These are phyloP conservation scores for Clarias macrocephalus DNA, from an alignment of 2,113 vertebrate species.

Conservation along the genomic window DNA sequence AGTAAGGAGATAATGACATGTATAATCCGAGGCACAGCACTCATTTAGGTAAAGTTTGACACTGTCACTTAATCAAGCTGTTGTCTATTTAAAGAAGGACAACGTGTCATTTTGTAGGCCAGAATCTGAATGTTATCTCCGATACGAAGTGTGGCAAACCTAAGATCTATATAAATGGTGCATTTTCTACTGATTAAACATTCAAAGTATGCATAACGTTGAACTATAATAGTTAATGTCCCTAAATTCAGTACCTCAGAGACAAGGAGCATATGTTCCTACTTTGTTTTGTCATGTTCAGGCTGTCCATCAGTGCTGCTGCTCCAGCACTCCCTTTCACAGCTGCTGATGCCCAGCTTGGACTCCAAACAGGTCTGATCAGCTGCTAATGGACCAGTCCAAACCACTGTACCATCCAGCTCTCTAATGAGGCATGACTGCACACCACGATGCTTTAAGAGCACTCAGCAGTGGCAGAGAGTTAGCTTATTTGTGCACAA, in stretches of 20 bases:
- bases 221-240: background rate
- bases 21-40: background rate
- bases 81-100: background rate
- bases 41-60: background rate
- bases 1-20: background rate
- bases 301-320: conserved; percentile 5
- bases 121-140: background rate
- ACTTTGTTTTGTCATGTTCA: conserved; percentile 16
- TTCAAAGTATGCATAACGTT: conserved; percentile 1
- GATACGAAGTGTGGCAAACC: background rate
- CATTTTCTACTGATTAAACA: conserved; percentile 7
- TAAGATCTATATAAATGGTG: background rate
- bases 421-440: conserved; percentile 62
- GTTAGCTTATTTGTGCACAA: conserved; percentile 60
- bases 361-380: conserved; percentile 30
- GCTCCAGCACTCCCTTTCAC: conserved; percentile 27
- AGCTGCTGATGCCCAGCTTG: conserved; percentile 2
- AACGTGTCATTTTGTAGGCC: background rate
- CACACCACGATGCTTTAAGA: conserved; percentile 55
- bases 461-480: conserved; percentile 59
- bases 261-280: conserved; percentile 22
- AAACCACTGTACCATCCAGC: conserved; percentile 49
- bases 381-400: conserved; percentile 57
- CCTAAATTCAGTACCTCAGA: conserved; percentile 7
- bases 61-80: background rate